Percentiles rank a stretch among this genome's conserved stretches.
Evolutionary conservation across 2,797 vertebrate species (phyloP).

Genomic region (Rhadinocentrus ornatus): DNA sequence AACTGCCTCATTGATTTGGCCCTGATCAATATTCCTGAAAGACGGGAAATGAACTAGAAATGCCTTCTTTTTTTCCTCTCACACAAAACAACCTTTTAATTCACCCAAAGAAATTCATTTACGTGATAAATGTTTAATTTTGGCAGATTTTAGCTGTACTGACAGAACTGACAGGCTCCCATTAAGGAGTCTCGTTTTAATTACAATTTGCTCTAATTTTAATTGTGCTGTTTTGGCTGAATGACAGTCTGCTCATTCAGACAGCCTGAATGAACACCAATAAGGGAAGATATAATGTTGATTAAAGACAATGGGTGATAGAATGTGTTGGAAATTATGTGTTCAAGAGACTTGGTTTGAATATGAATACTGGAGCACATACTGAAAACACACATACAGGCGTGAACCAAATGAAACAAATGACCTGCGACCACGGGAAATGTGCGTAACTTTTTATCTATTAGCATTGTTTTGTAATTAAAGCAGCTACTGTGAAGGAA

Average conservation of each 20-base stretch:
- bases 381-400: slow-evolving; percentile 27
- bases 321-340: slow-evolving; percentile 58
- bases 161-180: slow-evolving; percentile 56
- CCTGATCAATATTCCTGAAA: slow-evolving; percentile 59
- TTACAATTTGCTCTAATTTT: slow-evolving; percentile 57
- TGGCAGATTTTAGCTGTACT: slow-evolving; percentile 44
- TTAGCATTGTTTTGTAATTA: slow-evolving; percentile 37
- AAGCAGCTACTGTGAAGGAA: slow-evolving; percentile 19
- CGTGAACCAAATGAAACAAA: slow-evolving; percentile 36
- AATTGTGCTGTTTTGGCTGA: slow-evolving; percentile 56
- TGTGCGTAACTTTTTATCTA: slow-evolving; percentile 15
- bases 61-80: slow-evolving; percentile 3
- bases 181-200: slow-evolving; percentile 60
- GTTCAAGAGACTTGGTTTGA: slow-evolving; percentile 54
- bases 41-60: slow-evolving; percentile 28
- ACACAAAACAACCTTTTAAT: slow-evolving; percentile 50
- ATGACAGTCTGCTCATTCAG: slow-evolving; percentile 31
- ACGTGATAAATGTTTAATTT: slow-evolving; percentile 58
- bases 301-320: slow-evolving; percentile 61
- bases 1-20: slow-evolving; percentile 56
- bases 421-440: slow-evolving; percentile 1
- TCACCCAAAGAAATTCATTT: slow-evolving; percentile 55
- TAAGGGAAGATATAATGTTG: slow-evolving; percentile 34
- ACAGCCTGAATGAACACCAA: slow-evolving; percentile 23
- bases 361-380: slow-evolving; percentile 41